phyloP scores from a whole-genome alignment of 2,888 invertebrate species.

The Perithous albicinctus region DNA sequence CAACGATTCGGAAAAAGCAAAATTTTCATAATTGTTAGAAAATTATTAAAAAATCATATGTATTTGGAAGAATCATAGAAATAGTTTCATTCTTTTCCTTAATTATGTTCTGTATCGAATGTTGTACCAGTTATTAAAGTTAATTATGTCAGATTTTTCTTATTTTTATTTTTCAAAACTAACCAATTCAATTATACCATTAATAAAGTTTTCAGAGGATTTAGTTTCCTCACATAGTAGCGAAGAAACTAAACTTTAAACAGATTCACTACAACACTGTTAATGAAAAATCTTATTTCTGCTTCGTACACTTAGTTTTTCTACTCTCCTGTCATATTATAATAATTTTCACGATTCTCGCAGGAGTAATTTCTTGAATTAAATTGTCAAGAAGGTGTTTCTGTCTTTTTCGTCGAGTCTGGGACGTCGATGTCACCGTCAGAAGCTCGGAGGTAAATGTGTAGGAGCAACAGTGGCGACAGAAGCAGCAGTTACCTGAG shows the following conservation, averaged over 20 bases:
- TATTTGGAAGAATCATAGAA: too few relatives aligned
- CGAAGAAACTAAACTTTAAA: not conserved
- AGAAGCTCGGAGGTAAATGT: constrained; percentile 16
- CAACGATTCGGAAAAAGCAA: too few relatives aligned
- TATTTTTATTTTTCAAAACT: too few relatives aligned
- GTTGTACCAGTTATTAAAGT: too few relatives aligned
- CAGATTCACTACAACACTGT: not conserved
- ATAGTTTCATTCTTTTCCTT: too few relatives aligned
- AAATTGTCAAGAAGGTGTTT: constrained; percentile 42
- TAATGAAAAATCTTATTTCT: not conserved
- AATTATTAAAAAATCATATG: too few relatives aligned
- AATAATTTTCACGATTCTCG: constrained; percentile 20
- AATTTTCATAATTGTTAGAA: too few relatives aligned
- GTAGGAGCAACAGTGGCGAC: constrained; percentile 4
- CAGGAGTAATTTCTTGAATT: constrained; percentile 38
- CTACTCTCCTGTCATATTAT: constrained; percentile 9
- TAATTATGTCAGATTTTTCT: too few relatives aligned
- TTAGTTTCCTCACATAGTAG: not conserved
- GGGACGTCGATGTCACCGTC: constrained; percentile 44
- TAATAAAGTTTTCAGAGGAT: not conserved
- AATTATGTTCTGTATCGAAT: too few relatives aligned
- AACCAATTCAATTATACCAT: not conserved
- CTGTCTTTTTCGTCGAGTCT: constrained; percentile 37
- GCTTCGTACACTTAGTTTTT: not conserved
- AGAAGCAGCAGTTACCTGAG: constrained; percentile 18